Conservation (phyloP, 2,888 invertebrate genomes). For the Xiphydria camelus region DNA sequence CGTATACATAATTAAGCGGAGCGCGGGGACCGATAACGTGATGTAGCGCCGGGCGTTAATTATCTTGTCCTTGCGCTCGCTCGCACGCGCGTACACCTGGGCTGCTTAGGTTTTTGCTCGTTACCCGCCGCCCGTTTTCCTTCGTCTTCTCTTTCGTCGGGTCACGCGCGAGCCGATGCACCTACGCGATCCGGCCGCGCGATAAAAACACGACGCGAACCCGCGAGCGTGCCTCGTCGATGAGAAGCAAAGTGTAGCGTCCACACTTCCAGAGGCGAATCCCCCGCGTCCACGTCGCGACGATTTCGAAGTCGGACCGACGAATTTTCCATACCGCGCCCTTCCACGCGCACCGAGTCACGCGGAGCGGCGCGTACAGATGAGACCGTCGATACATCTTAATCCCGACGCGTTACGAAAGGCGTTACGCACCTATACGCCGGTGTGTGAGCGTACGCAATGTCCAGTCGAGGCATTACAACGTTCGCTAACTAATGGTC, state of each 20-base stretch:
- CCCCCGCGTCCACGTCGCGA: not conserved
- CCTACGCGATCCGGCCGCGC: no score
- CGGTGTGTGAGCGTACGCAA: no score
- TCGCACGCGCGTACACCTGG: conserved; percentile 23
- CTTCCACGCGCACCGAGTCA: no score
- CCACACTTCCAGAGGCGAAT: not conserved
- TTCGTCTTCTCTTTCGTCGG: conserved; percentile 12
- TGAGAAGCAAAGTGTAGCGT: not conserved
- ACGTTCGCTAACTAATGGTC: not conserved
- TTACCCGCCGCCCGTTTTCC: conserved; percentile 42
- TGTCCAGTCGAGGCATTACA: not conserved
- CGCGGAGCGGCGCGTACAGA: no score
- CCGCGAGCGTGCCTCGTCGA: no score
- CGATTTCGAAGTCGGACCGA: no score
- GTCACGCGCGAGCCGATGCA: no score
- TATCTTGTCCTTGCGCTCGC: conserved; percentile 2
- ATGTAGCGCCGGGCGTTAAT: conserved; percentile 26
- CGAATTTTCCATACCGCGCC: no score
- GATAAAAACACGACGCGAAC: no score
- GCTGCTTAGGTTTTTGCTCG: conserved; percentile 40
- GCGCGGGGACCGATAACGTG: conserved; percentile 33
- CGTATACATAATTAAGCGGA: conserved; percentile 36
- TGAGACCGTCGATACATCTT: conserved; percentile 1
- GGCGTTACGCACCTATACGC: conserved; percentile 5
- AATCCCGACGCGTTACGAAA: conserved; percentile 1